phyloP scores from a whole-genome alignment of 2,888 invertebrate species.

The Globia sparganii region DNA sequence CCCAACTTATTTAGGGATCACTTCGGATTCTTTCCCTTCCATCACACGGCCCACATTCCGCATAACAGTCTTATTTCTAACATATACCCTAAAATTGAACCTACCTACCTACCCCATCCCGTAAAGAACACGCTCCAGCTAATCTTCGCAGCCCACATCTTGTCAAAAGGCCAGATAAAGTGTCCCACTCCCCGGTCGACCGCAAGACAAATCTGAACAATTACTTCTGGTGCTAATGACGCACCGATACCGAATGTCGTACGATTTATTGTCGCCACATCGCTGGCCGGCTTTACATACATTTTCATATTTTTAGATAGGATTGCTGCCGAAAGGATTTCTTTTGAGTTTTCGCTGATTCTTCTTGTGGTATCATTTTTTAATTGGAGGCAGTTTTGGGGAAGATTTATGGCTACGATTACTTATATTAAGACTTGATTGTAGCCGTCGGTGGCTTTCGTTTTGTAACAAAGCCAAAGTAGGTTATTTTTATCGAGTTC shows the following conservation, averaged over 20 bases:
- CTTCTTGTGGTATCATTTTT: conserved; percentile 51
- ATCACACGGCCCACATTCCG: neutral
- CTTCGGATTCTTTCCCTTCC: neutral
- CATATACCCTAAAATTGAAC: neutral
- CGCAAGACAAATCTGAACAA: conserved; percentile 85
- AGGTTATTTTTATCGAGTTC: neutral
- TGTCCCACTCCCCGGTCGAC: conserved; percentile 75
- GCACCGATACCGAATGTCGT: conserved; percentile 81
- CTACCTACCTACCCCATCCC: conserved; percentile 4
- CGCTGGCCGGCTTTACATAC: conserved; percentile 85
- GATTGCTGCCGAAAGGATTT: conserved; percentile 77
- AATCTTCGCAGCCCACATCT: conserved; percentile 78
- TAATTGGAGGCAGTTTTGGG: conserved; percentile 45
- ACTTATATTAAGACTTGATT: neutral
- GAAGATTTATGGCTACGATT: conserved; percentile 47
- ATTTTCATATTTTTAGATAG: conserved; percentile 84
- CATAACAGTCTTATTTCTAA: neutral
- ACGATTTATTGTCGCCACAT: conserved; percentile 85
- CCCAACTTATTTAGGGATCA: neutral
- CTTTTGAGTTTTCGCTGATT: conserved; percentile 61
- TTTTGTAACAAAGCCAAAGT: neutral
- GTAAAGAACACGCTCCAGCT: conserved; percentile 48
- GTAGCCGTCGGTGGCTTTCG: neutral
- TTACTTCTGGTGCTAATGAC: conserved; percentile 86
- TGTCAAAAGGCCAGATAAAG: conserved; percentile 77